Base-by-base conservation (phyloP, 2,888 invertebrate genomes). In the Lasius platythorax region DNA sequence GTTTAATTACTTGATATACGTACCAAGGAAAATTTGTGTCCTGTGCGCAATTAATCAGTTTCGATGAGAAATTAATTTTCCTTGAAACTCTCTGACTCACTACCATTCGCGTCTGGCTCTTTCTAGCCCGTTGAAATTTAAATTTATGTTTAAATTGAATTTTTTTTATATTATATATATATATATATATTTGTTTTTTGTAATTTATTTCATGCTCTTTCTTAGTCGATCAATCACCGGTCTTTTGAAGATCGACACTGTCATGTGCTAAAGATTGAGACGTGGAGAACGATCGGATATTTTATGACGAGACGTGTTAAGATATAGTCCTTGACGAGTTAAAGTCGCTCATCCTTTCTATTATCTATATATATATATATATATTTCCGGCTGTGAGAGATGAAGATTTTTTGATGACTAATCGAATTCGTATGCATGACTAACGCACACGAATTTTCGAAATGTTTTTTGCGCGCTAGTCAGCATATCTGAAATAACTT, bases 331-430 rank as follows among this genome's bases (percentile, higher is more conserved):
- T 76, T 67, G 76, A 53, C 9, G 50, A 18, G 8, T 12, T 28
- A 8, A 67, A 67, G 2, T 30, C 28, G n/a, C 28, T 56, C 46
- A 40, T 78, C n/a, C 56, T 78, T 15, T 56, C 30, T 68, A 56
- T 46, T 46, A n/a, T 46, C 63, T n/a, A 40, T 6, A 30, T 9
- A 9, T 70, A 33, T 3, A 11, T 30, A 63, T 40, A 33, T 40
- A 23, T 50, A 12, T 30, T 4, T 8, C 11, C 8, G 28, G 12
- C 2, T 63, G 28, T 23, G 18, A 6, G 30, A 61, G 50, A 43
- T 11, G 11, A 53, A 68, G 30, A 72, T 61, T 72, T 46, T 72
- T 72, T 12, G 9, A 12, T 46, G 79, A 79, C 61, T 79, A 61
- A 79, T 78, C 30, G n/a, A 30, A 43, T 70, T 72, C 23, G 78